phyloP scores from a whole-genome alignment of 2,113 vertebrate species.

The Chrysemys picta region DNA sequence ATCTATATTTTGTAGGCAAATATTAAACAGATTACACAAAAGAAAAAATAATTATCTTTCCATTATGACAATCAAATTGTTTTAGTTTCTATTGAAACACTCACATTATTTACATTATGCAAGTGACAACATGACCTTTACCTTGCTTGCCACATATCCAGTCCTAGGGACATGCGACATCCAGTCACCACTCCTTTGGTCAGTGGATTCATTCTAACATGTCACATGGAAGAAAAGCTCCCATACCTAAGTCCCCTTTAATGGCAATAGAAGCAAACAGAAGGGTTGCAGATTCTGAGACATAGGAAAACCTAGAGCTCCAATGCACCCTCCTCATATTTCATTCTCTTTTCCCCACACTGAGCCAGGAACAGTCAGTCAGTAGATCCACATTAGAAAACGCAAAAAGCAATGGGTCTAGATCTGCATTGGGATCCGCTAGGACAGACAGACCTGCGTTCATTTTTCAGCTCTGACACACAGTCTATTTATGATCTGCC shows the following conservation, averaged over 20 bases:
- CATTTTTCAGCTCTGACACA: background rate
- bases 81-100: background rate
- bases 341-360: background rate
- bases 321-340: background rate
- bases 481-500: accelerated
- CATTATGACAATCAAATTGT: background rate
- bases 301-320: background rate
- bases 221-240: background rate
- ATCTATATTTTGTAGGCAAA: background rate
- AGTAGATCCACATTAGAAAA: background rate
- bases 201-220: background rate
- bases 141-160: accelerated
- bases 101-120: background rate
- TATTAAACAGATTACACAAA: background rate
- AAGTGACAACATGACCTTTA: background rate
- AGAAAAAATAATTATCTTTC: background rate
- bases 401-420: background rate
- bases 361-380: background rate
- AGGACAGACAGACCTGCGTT: background rate
- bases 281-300: background rate
- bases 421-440: background rate
- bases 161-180: accelerated
- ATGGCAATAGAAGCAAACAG: background rate
- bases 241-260: background rate
- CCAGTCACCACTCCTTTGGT: background rate